Evolutionary conservation across 2,888 invertebrate species (phyloP).

Genomic region (Eupithecia subumbrata): DNA sequence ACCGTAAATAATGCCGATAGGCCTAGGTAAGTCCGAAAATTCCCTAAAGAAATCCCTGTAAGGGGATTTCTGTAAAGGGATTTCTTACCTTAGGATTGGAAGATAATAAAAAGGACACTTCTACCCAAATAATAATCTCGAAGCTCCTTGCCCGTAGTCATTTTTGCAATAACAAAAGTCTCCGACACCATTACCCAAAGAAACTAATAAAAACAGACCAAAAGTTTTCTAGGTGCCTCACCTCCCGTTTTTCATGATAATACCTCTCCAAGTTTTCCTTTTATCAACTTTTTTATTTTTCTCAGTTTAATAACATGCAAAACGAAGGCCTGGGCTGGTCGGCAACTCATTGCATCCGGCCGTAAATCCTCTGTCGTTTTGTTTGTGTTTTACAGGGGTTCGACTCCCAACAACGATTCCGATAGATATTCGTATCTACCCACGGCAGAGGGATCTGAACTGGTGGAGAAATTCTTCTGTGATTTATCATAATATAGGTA

Average conservation of each 20-base stretch:
- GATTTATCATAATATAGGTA: neutral
- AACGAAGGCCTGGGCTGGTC: constrained; percentile 66
- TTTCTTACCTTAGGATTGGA: neutral
- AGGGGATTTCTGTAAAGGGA: neutral
- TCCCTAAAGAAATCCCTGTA: neutral
- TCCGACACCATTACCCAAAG: constrained; percentile 39
- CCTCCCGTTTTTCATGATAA: constrained; percentile 72
- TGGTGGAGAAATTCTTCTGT: neutral
- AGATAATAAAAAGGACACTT: neutral
- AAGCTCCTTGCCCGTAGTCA: neutral
- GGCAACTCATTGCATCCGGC: constrained; percentile 66
- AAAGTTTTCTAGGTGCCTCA: constrained; percentile 51
- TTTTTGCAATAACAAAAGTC: constrained; percentile 36
- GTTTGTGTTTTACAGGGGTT: constrained; percentile 40
- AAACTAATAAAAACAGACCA: constrained; percentile 51
- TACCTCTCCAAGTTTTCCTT: constrained; percentile 65
- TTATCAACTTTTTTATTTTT: constrained; percentile 70
- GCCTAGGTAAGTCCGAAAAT: neutral
- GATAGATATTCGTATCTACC: neutral
- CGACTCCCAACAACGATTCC: constrained; percentile 12
- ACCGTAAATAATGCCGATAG: neutral
- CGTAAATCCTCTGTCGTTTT: constrained; percentile 61
- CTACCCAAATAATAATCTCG: neutral
- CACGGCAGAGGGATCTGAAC: neutral
- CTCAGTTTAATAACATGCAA: constrained; percentile 75